A percentile compares a stretch with the other conserved stretches of the same genome.
These are phyloP conservation scores for Zeus faber DNA, from an alignment of 2,113 vertebrate genomes.

Conservation along the genomic window DNA sequence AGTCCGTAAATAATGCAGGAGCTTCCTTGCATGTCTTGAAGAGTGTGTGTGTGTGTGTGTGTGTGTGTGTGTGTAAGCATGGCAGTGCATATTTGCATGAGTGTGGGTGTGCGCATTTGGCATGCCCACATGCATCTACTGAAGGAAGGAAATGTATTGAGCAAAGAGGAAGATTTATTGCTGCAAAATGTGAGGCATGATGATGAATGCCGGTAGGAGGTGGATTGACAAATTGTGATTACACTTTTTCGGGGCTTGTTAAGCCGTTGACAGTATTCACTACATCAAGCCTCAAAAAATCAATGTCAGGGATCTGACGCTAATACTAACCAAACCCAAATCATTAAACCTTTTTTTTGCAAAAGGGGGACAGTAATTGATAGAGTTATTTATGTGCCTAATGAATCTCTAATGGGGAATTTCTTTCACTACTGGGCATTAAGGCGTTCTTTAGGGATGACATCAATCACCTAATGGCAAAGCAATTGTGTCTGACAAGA, in stretches of 20 bases:
- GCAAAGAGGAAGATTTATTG: slow-evolving; percentile 9
- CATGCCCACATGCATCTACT: slow-evolving; percentile 27
- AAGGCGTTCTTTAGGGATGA: slow-evolving; percentile 50
- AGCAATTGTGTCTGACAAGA: slow-evolving; percentile 48
- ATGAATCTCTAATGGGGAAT: slow-evolving; percentile 68
- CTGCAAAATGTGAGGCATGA: slow-evolving; percentile 7
- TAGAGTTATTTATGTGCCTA: slow-evolving; percentile 70
- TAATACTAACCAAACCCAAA: slow-evolving; percentile 63
- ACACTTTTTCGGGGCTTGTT: slow-evolving; percentile 40
- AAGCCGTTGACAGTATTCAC: slow-evolving; percentile 60
- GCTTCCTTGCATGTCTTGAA: too few relatives aligned
- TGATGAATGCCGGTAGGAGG: slow-evolving; percentile 48
- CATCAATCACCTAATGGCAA: slow-evolving; percentile 54
- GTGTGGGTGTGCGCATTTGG: too few relatives aligned
- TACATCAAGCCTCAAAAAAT: slow-evolving; percentile 59
- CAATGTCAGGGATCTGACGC: slow-evolving; percentile 62
- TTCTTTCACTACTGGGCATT: slow-evolving; percentile 38
- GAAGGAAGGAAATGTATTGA: slow-evolving; percentile 31
- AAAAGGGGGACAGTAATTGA: slow-evolving; percentile 68
- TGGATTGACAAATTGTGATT: slow-evolving; percentile 37
- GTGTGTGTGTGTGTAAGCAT: too few relatives aligned
- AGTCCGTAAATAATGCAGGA: too few relatives aligned
- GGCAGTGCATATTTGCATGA: too few relatives aligned
- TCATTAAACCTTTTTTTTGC: slow-evolving; percentile 73
- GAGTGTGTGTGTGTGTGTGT: too few relatives aligned